Percentiles rank a stretch among this genome's conserved stretches.
These are phyloP conservation scores for Eilema depressum DNA, from an alignment of 2,888 invertebrate species.

Conservation along the genomic window DNA sequence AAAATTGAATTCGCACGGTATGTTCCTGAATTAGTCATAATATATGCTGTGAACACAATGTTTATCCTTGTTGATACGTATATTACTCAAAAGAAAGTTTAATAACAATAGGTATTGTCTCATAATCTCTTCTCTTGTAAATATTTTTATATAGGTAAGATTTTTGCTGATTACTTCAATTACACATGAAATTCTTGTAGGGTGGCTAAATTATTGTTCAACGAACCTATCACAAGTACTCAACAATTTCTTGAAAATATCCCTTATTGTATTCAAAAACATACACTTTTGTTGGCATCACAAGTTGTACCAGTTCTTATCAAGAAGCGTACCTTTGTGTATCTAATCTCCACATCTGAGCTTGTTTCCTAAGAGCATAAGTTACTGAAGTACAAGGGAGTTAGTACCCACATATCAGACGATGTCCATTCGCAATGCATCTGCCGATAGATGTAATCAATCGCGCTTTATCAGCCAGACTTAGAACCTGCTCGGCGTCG, in stretches of 20 bases:
- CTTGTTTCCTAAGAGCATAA: constrained; percentile 70
- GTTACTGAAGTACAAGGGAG: constrained; percentile 55
- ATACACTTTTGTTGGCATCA: constrained; percentile 15
- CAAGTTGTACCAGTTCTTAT: constrained; percentile 61
- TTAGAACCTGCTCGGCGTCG: constrained; percentile 39
- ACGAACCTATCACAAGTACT: neutral
- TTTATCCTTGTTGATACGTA: constrained; percentile 32
- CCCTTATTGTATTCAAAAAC: constrained; percentile 5
- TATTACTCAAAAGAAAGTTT: constrained; percentile 25
- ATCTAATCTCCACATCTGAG: constrained; percentile 81
- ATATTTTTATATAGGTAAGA: neutral
- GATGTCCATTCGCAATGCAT: constrained; percentile 77
- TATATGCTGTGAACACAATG: constrained; percentile 35
- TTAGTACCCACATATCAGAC: constrained; percentile 59
- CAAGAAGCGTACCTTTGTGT: constrained; percentile 65
- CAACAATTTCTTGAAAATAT: neutral
- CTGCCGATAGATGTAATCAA: constrained; percentile 61
- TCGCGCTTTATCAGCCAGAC: constrained; percentile 73
- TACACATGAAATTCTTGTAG: neutral
- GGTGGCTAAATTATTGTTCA: neutral
- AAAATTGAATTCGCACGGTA: constrained; percentile 40
- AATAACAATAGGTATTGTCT: neutral
- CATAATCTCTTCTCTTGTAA: neutral
- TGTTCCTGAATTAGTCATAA: constrained; percentile 39
- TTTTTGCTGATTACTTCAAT: neutral